Evolutionary conservation across 2,113 vertebrate species (phyloP).

Genomic region (Catharus bicknelli): DNA sequence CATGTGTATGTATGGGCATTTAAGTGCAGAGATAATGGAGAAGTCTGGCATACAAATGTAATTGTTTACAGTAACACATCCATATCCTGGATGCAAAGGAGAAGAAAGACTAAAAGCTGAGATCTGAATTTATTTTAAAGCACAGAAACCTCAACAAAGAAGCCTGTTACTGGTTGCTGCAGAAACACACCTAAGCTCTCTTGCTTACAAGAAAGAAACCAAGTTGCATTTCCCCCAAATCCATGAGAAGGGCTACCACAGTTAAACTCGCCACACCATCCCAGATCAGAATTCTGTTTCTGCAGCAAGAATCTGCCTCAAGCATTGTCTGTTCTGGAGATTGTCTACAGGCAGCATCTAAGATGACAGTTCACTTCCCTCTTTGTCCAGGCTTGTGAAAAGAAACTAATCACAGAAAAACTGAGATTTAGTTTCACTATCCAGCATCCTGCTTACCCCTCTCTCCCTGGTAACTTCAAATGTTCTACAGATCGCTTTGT

Average conservation of each 20-base stretch:
- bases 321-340: neutral
- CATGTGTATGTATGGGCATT: accelerated
- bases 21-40: neutral
- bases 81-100: neutral
- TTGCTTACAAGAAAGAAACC: neutral
- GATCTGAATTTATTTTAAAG: neutral
- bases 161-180: neutral
- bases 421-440: neutral
- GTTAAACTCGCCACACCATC: neutral
- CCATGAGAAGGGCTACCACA: neutral
- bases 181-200: neutral
- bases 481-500: neutral
- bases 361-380: neutral
- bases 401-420: neutral
- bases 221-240: neutral
- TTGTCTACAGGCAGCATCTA: neutral
- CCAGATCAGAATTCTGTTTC: neutral
- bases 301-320: neutral
- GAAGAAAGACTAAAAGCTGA: neutral
- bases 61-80: neutral
- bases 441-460: too few species aligned
- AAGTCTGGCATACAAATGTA: neutral
- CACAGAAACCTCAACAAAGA: neutral
- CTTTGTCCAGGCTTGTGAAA: neutral
- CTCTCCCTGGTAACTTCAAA: neutral